Base-by-base conservation (phyloP, 2,797 vertebrate species). In the Anas acuta region DNA sequence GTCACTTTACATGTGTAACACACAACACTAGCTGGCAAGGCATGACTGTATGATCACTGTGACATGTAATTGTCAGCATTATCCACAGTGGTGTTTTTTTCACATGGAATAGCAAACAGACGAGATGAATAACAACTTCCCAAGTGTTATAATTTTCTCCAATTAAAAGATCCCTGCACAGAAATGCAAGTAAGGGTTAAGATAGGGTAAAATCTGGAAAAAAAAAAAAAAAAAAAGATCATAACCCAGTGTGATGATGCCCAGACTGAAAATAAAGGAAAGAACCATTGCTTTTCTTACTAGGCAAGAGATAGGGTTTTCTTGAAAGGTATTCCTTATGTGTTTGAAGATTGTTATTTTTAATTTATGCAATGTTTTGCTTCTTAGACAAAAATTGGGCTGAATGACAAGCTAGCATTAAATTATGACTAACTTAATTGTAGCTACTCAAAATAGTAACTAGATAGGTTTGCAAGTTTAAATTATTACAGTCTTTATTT, bases 51-150 rank as follows among this genome's bases (percentile, higher is more conserved):
- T 19, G 23, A 56, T 37, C 15, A 20, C 43, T n/a, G 12, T 30
- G 23, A 39, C 1, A 3, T 2, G 1, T 9, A 23, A 2, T 28
- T 49, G 32, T 28, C 47, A 70, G 28, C 16, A 6, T 8, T 39
- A 58, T 78, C 22, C 30, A 54, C 23, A 32, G 4, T 25, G 4
- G 11, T 39, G n/a, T 7, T 16, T 70, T 56, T 60, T 71, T 53
- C 19, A 33, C 4, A 5, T 70, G 18, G 9, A 54, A 11, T 22
- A 70, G 47, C 39, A 76, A 47, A 45, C 26, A 54, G 26, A 25
- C 21, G 37, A 77, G 22, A n/a, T 30, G 37, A 47, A 47, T 8
- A 54, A 47, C 70, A 19, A 5, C 12, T 77, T 53, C 17, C 21
- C 9, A 61, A 9, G 14, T 39, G 45, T 62, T 47, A 39, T 45